These are phyloP conservation scores for Marmota monax DNA, from an alignment of 2,113 vertebrate species.

Conservation along the genomic window DNA sequence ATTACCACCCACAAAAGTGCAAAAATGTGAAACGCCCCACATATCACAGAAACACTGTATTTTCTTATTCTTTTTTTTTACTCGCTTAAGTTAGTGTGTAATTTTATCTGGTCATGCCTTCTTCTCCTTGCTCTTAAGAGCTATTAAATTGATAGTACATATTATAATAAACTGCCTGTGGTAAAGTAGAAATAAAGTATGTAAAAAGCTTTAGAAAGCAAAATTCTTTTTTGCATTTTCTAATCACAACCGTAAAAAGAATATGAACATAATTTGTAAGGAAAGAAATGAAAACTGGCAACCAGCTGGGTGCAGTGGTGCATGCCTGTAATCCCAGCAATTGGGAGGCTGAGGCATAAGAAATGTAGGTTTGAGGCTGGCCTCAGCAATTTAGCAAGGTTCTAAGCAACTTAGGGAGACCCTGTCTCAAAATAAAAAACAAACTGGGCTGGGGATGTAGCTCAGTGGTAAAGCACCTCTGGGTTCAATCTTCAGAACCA, in stretches of 20 bases:
- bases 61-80: background rate
- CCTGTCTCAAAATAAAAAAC: too few species aligned
- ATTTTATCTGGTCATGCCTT: background rate
- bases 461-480: too few species aligned
- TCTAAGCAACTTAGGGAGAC: too few species aligned
- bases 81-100: background rate
- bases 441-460: too few species aligned
- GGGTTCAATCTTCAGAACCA: too few species aligned
- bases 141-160: background rate
- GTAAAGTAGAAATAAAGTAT: background rate
- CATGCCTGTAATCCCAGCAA: too few species aligned
- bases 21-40: background rate
- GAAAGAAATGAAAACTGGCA: background rate
- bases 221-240: background rate
- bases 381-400: too few species aligned
- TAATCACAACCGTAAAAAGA: background rate
- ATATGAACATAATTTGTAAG: background rate
- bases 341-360: too few species aligned
- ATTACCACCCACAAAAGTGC: background rate
- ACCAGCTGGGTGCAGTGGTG: too few species aligned
- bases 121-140: background rate
- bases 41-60: slow-evolving; percentile 20
- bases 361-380: too few species aligned
- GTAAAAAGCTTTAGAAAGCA: background rate
- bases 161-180: background rate